These are phyloP conservation scores for Peribatodes rhomboidaria DNA, from an alignment of 2,888 invertebrate species.

Conservation along the genomic window DNA sequence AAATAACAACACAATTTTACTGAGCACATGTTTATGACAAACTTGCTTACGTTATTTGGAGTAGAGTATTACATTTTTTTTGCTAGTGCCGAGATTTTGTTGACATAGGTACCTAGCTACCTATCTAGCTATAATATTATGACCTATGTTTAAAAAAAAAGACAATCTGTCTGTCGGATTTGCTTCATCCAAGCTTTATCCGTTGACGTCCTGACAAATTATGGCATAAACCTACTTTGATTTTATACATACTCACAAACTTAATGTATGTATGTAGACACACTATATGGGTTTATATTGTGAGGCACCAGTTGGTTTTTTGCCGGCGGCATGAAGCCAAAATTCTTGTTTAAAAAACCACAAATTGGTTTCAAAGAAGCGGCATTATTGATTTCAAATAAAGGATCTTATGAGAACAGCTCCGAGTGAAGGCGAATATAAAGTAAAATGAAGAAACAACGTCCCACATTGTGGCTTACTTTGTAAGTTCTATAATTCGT, in stretches of 20 bases:
- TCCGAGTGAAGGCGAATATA: constrained; percentile 20
- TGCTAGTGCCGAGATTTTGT: too few species aligned
- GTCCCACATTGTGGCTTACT: not conserved
- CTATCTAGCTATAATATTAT: too few species aligned
- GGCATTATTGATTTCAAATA: constrained; percentile 39
- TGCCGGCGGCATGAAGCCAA: constrained; percentile 28
- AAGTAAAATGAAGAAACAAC: not conserved
- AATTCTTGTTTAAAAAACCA: constrained; percentile 39
- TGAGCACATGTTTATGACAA: constrained; percentile 57
- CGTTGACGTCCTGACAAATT: constrained; percentile 25
- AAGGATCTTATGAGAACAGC: constrained; percentile 12
- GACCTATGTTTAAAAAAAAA: too few species aligned
- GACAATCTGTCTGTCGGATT: not conserved
- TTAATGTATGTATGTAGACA: constrained; percentile 19
- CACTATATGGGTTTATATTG: not conserved
- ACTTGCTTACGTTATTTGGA: constrained; percentile 48
- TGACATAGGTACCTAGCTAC: too few species aligned
- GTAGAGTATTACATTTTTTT: constrained; percentile 19
- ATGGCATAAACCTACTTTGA: not conserved
- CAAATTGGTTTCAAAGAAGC: constrained; percentile 48
- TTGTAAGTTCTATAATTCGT: constrained; percentile 1
- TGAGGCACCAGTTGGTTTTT: too few species aligned
- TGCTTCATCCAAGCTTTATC: constrained; percentile 48
- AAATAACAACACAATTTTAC: constrained; percentile 61
- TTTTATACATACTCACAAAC: constrained; percentile 7